Evolutionary conservation across 2,797 vertebrate genomes (phyloP).

Genomic region (Hypotaenidia okinawae): DNA sequence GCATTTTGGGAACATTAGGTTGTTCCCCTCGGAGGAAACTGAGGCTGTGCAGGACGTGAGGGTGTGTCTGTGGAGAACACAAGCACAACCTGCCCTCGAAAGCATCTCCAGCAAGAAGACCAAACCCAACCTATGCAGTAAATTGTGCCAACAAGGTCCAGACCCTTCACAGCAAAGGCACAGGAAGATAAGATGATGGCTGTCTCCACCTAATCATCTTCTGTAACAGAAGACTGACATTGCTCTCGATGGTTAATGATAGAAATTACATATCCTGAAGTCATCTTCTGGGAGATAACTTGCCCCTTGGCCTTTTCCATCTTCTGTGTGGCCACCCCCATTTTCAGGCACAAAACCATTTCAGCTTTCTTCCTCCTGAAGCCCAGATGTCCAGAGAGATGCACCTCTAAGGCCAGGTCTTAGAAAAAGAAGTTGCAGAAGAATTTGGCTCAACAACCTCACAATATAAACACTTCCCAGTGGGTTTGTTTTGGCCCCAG

Average conservation of each 20-base stretch:
- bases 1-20: fast-evolving
- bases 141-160: not conserved
- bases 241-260: not conserved
- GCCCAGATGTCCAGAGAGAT: fast-evolving
- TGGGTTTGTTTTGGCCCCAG: not conserved
- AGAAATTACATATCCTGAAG: not conserved
- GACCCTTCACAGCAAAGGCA: not conserved
- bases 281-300: not conserved
- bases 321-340: fast-evolving
- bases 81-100: not conserved
- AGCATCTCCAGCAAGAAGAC: not conserved
- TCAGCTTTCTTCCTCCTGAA: not conserved
- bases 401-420: fast-evolving
- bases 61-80: not conserved
- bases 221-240: not conserved
- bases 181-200: not conserved
- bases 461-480: not conserved
- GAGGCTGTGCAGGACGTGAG: not conserved
- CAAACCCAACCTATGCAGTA: not conserved
- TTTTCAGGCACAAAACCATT: not conserved
- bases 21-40: not conserved
- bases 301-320: not conserved
- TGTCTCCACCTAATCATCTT: too few relatives aligned
- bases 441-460: not conserved
- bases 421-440: not conserved